Conservation (phyloP, 2,888 invertebrate genomes). For the Ypsolopha sequella region DNA sequence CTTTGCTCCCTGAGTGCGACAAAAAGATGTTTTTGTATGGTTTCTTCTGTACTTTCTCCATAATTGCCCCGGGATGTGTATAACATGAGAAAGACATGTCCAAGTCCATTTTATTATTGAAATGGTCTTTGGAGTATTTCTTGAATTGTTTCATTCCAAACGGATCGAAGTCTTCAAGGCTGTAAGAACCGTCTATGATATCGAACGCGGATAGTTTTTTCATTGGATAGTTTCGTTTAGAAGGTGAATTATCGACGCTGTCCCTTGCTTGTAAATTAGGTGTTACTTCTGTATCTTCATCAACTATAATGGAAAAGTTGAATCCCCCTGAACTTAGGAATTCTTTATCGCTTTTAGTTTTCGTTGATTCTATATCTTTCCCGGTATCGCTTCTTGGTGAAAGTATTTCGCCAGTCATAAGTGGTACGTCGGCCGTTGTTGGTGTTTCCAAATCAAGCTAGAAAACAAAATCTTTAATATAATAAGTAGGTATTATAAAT, state of each 20-base stretch:
- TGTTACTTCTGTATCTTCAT: slow-evolving; percentile 34
- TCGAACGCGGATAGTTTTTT: slow-evolving; percentile 50
- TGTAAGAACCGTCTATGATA: slow-evolving; percentile 60
- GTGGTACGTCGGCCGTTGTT: slow-evolving; percentile 56
- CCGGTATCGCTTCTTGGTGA: slow-evolving; percentile 40
- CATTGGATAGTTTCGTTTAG: slow-evolving; percentile 21
- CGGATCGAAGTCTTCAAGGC: slow-evolving; percentile 52
- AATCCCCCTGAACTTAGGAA: slow-evolving; percentile 47
- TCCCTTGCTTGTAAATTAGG: slow-evolving; percentile 24
- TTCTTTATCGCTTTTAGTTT: slow-evolving; percentile 34
- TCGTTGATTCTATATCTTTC: slow-evolving; percentile 30
- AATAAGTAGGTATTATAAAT: no score
- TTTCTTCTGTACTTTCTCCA: slow-evolving; percentile 54
- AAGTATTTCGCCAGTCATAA: slow-evolving; percentile 37
- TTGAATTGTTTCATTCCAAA: slow-evolving; percentile 41
- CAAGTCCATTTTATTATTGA: slow-evolving; percentile 33
- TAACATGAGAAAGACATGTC: slow-evolving; percentile 36
- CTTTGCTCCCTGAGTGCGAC: slow-evolving; percentile 26
- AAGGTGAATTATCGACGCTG: slow-evolving; percentile 19
- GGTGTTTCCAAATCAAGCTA: slow-evolving; percentile 64
- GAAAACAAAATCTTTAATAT: slow-evolving; percentile 12
- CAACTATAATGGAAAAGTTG: slow-evolving; percentile 48
- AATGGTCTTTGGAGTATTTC: slow-evolving; percentile 31
- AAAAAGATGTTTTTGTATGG: slow-evolving; percentile 52
- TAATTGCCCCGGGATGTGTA: slow-evolving; percentile 46